Base-by-base conservation (phyloP, 2,888 invertebrate species). In the Eupithecia pulchellata region DNA sequence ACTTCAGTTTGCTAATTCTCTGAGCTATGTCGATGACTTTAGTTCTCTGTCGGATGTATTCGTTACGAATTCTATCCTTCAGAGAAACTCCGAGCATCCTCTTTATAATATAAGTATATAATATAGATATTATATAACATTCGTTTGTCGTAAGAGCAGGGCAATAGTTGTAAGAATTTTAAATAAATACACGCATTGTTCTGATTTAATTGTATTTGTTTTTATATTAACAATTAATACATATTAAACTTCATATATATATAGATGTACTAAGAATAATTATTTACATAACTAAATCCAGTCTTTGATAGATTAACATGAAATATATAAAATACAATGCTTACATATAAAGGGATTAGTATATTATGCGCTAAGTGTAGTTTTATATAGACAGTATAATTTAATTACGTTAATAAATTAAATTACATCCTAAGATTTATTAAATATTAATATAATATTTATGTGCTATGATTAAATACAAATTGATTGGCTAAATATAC, bases 301-400 rank as follows among this genome's bases (percentile, higher is more conserved):
- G 52, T 52, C 20, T 52, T 52, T 25, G 25, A 52, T 52, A 52
- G 25, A 52, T 47, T 52, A 52, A 52, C 52, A 52, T 52, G 25
- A 52, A 52, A 52, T 52, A 52, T 52, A 25, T 25, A 13, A 52
- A 11, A 52, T 25, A 47, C 47, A 25, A 25, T 25, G 20, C 11
- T 52, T 25, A 47, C 20, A n/a, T 6, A n/a, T 9, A n/a, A 0
- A 52, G 4, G 11, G 11, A 25, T 52, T 25, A 25, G 11, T 52
- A 52, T 42, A 52, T 47, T 20, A 20, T 3, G 20, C 20, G 20
- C 20, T 47, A 47, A 20, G 47, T 47, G 20, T 52, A 25, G 4
- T 52, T 52, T 52, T 25, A 25, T 52, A 25, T 25, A 25, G 25
- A 4, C 4, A 11, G 13, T 13, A 47, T 42, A 42, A 9, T n/a